A percentile compares a stretch with the other conserved stretches of the same genome.
These are phyloP conservation scores for Bactericera cockerelli DNA, from an alignment of 1,140 invertebrate species.

Conservation along the genomic window DNA sequence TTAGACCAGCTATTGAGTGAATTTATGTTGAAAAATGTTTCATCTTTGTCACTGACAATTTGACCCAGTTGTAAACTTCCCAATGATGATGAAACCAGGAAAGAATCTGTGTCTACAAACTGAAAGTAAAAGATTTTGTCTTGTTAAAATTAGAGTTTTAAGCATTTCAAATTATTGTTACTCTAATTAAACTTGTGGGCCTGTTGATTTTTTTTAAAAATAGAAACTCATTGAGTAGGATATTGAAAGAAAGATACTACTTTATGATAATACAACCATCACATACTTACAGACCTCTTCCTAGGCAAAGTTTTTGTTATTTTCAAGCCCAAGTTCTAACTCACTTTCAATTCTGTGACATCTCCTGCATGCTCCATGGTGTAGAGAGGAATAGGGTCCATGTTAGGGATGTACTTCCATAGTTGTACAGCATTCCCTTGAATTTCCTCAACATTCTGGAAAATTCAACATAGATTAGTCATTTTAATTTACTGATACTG, in stretches of 20 bases:
- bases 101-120: neutral
- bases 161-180: no score
- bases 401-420: neutral
- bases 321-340: no score
- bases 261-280: no score
- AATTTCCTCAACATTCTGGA: neutral
- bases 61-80: neutral
- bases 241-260: no score
- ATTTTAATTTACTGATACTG: no score
- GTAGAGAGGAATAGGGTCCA: neutral
- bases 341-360: neutral
- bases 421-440: slow-evolving; percentile 4
- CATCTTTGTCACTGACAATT: neutral
- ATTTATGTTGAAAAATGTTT: neutral
- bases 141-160: no score
- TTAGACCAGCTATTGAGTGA: neutral
- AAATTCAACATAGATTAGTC: no score
- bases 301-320: no score
- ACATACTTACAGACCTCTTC: no score
- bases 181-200: no score
- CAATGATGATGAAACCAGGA: neutral
- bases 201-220: no score
- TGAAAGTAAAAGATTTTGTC: neutral
- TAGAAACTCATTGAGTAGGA: no score
- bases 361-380: neutral